These are phyloP conservation scores for Limnephilus lunatus DNA, from an alignment of 2,888 invertebrate species.

Conservation along the genomic window DNA sequence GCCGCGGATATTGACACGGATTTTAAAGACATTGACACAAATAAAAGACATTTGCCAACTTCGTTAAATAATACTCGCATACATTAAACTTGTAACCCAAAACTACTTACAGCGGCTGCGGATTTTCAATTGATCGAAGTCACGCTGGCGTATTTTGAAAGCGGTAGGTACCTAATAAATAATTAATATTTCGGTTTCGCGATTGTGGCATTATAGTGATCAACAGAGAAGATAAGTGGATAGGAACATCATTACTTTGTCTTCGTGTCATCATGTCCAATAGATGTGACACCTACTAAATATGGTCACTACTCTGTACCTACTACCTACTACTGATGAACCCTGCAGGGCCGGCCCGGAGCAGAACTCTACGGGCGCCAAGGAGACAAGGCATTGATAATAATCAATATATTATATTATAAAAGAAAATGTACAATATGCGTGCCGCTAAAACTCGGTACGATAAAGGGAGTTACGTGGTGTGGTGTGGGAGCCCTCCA, in stretches of 20 bases:
- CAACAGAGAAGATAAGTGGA: background rate
- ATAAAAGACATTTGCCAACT: conserved; percentile 53
- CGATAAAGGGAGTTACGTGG: no score
- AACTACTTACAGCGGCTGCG: background rate
- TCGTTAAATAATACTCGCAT: conserved; percentile 7
- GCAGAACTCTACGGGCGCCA: no score
- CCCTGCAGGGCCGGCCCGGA: no score
- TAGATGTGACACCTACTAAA: background rate
- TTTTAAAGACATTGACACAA: conserved; percentile 63
- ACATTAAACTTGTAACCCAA: conserved; percentile 8
- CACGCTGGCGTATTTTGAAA: background rate
- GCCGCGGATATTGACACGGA: conserved; percentile 63
- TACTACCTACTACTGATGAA: no score
- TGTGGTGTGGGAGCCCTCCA: no score
- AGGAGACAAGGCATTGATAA: no score
- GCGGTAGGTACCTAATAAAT: background rate
- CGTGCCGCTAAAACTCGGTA: no score
- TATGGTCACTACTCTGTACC: background rate
- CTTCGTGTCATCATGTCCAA: background rate
- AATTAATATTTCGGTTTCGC: background rate
- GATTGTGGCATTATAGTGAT: background rate
- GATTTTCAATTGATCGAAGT: background rate
- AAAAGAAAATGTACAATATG: no score
- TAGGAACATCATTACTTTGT: background rate
- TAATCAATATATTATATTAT: no score